phyloP scores from a whole-genome alignment of 1,140 invertebrate genomes.

The Tetragnatha versicolor region DNA sequence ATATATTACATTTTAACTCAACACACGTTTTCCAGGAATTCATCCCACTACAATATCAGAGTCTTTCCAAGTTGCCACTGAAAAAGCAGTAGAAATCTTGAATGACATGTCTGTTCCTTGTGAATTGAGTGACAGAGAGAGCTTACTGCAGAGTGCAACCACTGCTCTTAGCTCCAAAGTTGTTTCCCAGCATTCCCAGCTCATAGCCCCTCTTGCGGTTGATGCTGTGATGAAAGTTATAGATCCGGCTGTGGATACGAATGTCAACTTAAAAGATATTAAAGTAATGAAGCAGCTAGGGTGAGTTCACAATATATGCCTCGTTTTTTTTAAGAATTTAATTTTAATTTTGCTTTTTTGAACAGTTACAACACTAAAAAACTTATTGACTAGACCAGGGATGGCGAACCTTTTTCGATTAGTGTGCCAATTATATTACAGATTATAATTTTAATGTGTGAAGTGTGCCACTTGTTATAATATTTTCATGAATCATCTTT shows the following conservation, averaged over 20 bases:
- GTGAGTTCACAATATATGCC: slow-evolving; percentile 58
- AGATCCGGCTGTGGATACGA: slow-evolving; percentile 70
- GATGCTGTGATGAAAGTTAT: slow-evolving; percentile 92
- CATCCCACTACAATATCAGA: slow-evolving; percentile 98
- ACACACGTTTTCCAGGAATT: slow-evolving; percentile 70
- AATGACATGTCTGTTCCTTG: slow-evolving; percentile 85
- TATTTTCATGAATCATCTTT: no score
- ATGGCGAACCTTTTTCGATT: no score
- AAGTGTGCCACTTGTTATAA: no score
- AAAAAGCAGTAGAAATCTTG: slow-evolving; percentile 85
- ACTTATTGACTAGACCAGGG: no score
- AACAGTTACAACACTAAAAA: no score
- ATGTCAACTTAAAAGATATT: slow-evolving; percentile 84
- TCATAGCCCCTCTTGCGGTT: slow-evolving; percentile 95
- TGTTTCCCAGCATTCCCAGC: slow-evolving; percentile 95
- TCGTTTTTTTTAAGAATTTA: background rate
- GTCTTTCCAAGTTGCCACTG: slow-evolving; percentile 90
- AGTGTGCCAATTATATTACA: no score
- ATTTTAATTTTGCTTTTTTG: background rate
- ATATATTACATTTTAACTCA: no score
- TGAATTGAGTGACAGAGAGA: slow-evolving; percentile 85
- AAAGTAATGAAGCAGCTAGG: slow-evolving; percentile 96
- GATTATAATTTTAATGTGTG: no score
- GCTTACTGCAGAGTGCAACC: slow-evolving; percentile 90
- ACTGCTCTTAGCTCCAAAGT: slow-evolving; percentile 99